Conservation (phyloP, 2,113 vertebrate species). For the Manacus vitellinus region DNA sequence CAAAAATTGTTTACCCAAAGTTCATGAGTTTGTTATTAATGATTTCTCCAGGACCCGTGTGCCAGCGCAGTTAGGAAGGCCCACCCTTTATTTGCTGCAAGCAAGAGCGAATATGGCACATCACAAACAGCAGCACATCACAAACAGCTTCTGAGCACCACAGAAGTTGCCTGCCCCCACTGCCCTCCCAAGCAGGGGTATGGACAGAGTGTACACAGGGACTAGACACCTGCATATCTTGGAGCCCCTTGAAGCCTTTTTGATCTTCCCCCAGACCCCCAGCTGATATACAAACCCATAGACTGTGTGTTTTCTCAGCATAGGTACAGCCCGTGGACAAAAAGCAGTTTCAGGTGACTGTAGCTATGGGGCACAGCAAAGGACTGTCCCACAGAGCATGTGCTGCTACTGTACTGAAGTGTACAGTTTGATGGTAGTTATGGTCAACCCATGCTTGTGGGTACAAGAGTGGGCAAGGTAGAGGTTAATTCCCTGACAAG, state of each 20-base stretch:
- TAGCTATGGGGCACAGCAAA: neutral
- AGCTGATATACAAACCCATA: neutral
- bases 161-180: neutral
- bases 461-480: neutral
- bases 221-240: neutral
- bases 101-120: fast-evolving
- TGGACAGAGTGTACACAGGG: neutral
- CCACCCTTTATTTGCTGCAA: neutral
- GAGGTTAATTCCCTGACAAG: neutral
- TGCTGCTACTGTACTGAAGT: neutral
- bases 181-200: neutral
- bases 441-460: neutral
- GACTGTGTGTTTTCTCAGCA: neutral
- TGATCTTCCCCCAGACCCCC: neutral
- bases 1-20: conserved; percentile 30
- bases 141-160: neutral
- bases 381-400: neutral
- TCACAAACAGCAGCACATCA: neutral
- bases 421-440: neutral
- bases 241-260: neutral
- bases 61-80: neutral
- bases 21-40: conserved; percentile 15
- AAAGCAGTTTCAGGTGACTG: neutral
- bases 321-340: neutral
- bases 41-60: neutral